Base-by-base conservation (phyloP, 2,113 vertebrate genomes). In the Synodontis membranacea region DNA sequence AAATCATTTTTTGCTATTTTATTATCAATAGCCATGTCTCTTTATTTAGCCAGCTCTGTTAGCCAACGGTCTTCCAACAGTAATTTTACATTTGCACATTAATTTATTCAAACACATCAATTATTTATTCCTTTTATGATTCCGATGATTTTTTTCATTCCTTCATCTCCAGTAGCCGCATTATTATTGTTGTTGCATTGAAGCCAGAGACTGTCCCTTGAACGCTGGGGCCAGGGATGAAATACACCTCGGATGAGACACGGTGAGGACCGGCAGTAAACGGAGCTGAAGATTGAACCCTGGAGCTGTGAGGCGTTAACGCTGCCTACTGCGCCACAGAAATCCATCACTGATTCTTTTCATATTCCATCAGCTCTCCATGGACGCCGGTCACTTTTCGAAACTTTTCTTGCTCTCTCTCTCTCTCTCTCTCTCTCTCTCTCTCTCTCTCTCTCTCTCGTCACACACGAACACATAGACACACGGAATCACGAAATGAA, bases 221-320 rank as follows among this genome's bases (percentile, higher is more conserved):
- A 72, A 72, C 39, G 44, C 19, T 25, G 37, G 25, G 19, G 42
- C 5, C 11, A 34, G 34, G 17, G 17, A 0, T 52, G 10, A 19
- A 31, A 34, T 52, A 31, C 6, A 52, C 6, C n/a, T 78, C 10
- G 46, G 48, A 34, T 10, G 44, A 14, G 42, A 15, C 44, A 50
- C 14, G 12, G 28, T 76, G 42, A 17, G 74, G 39, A 12, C 39
- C 5, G 44, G 9, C 42, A 75, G 72, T 48, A 14, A 17, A 48
- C 14, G 2, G 44, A 76, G 74, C 25, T 50, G 44, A 76, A 76
- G 74, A n/a, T 76, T 78, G 48, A 50, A 78, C 48, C 75, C 75
- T 78, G n/a, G 28, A 76, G 74, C 74, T 48, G 12, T 48, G 72
- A 75, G 25, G 25, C 44, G 5, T n/a, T 48, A 75, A 75, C 23